A percentile compares a stretch with the other conserved stretches of the same genome.
These are phyloP conservation scores for Uropsilus gracilis DNA, from an alignment of 2,113 vertebrate genomes.

Conservation along the genomic window DNA sequence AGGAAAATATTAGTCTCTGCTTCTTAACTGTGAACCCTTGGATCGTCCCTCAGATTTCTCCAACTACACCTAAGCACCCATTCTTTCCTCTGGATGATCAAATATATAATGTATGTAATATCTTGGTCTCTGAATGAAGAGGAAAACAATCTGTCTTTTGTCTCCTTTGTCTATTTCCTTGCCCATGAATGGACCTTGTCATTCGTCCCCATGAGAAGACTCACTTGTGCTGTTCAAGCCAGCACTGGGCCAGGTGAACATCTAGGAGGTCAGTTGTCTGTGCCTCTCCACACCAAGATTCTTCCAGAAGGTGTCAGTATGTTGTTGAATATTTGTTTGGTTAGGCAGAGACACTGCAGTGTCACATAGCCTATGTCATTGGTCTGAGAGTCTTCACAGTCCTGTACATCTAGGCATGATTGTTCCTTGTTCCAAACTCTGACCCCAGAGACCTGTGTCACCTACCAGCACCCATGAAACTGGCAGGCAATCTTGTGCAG, in stretches of 20 bases:
- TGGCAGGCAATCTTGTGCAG: background rate
- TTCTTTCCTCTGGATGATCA: slow-evolving; percentile 31
- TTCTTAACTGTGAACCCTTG: background rate
- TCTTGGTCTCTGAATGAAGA: background rate
- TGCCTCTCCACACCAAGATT: background rate
- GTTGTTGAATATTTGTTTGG: background rate
- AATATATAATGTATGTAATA: background rate
- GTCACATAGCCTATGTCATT: background rate
- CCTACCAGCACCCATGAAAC: background rate
- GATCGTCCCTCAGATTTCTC: background rate
- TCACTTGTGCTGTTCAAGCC: background rate
- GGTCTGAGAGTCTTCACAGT: background rate
- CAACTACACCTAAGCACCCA: background rate
- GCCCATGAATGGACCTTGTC: background rate
- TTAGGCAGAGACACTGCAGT: background rate
- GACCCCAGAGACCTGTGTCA: background rate
- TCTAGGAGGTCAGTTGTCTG: no score
- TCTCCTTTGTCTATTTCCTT: background rate
- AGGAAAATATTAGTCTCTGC: background rate
- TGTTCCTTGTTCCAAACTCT: background rate
- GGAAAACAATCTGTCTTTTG: background rate
- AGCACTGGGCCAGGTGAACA: background rate
- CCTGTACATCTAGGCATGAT: background rate
- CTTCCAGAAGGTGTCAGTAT: background rate
- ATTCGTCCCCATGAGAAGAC: background rate